These are phyloP conservation scores for Andinoacara biseriatus DNA, from an alignment of 2,113 vertebrate genomes.

Conservation along the genomic window DNA sequence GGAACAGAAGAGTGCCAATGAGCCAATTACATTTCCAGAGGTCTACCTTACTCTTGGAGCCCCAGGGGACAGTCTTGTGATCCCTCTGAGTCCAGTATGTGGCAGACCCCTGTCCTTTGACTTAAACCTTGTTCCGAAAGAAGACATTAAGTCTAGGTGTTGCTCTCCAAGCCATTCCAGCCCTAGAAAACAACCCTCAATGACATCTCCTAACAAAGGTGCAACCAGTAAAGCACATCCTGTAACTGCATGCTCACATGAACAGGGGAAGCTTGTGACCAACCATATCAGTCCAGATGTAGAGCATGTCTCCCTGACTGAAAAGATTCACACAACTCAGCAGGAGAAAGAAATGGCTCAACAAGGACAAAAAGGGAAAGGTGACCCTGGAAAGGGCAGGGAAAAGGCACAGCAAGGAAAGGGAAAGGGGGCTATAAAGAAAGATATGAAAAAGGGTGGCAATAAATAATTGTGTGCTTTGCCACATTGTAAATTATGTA, in stretches of 20 bases:
- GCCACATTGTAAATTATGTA: neutral
- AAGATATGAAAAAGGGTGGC: constrained; percentile 62
- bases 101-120: constrained; percentile 69
- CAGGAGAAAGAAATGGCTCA: constrained; percentile 52
- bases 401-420: constrained; percentile 55
- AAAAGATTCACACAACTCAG: constrained; percentile 71
- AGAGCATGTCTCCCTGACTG: constrained; percentile 73
- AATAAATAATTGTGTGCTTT: constrained; percentile 38
- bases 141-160: constrained; percentile 25
- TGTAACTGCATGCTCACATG: neutral
- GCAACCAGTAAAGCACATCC: neutral
- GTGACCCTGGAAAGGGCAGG: constrained; percentile 29
- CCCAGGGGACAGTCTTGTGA: constrained; percentile 71
- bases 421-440: constrained; percentile 59
- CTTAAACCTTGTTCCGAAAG: constrained; percentile 71
- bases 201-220: constrained; percentile 53
- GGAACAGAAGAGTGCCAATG: constrained; percentile 29
- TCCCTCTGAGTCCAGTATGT: constrained; percentile 68
- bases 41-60: constrained; percentile 75
- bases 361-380: constrained; percentile 46
- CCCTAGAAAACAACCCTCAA: constrained; percentile 47
- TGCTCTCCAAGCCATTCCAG: constrained; percentile 43
- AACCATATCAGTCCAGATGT: constrained; percentile 53
- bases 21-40: constrained; percentile 64
- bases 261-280: neutral